Conservation (phyloP, 2,113 vertebrate genomes). For the Hemibagrus wyckioides region DNA sequence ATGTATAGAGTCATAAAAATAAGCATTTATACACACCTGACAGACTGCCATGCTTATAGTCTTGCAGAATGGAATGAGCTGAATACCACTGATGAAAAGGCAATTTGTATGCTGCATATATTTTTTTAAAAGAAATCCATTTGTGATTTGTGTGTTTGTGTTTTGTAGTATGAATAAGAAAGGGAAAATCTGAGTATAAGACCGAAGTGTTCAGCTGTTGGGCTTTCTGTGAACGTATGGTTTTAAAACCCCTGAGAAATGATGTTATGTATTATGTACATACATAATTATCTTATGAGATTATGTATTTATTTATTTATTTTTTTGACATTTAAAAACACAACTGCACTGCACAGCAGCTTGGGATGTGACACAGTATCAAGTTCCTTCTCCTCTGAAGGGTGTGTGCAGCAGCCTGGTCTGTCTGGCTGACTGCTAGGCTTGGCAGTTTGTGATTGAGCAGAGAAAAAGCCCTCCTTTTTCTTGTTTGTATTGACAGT, state of each 20-base stretch:
- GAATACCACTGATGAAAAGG: constrained; percentile 34
- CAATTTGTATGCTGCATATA: constrained; percentile 19
- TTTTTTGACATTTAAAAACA: not conserved
- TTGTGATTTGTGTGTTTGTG: not conserved
- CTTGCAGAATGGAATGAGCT: constrained; percentile 43
- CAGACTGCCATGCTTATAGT: constrained; percentile 31
- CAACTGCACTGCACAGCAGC: not conserved
- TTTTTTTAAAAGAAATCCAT: constrained; percentile 34
- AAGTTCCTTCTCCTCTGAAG: constrained; percentile 16
- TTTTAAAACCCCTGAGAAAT: not conserved
- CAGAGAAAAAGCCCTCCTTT: constrained; percentile 26
- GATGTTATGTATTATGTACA: not conserved
- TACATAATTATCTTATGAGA: too few species aligned
- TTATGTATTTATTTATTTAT: too few species aligned
- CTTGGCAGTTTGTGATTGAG: constrained; percentile 8
- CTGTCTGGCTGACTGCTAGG: constrained; percentile 30
- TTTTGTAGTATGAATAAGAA: not conserved
- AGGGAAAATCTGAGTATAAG: not conserved
- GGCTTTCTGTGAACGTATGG: not conserved
- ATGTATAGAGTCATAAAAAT: constrained; percentile 60
- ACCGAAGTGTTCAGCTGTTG: not conserved
- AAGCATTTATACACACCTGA: constrained; percentile 63
- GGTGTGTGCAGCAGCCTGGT: constrained; percentile 5
- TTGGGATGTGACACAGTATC: not conserved
- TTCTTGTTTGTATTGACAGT: constrained; percentile 38